Conservation (phyloP, 2,888 invertebrate species). For the Podotricha telesiphe region DNA sequence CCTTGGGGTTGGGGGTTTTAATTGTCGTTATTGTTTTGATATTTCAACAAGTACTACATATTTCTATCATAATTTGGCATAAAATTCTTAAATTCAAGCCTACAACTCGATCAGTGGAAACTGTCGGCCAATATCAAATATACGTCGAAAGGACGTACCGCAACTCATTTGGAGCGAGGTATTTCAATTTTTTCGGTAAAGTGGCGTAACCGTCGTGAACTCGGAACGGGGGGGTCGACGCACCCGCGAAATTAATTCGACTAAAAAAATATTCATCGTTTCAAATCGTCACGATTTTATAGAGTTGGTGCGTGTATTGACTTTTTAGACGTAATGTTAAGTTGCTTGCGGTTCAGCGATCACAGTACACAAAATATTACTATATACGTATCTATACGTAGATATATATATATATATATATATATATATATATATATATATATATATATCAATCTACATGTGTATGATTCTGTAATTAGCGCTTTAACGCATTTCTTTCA, state of each 20-base stretch:
- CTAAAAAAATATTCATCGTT: conserved; percentile 66
- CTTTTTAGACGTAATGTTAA: conserved; percentile 25
- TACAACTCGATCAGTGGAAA: neutral
- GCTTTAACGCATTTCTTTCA: too few relatives aligned
- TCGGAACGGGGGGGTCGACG: conserved; percentile 62
- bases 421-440: too few relatives aligned
- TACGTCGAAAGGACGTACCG: conserved; percentile 6
- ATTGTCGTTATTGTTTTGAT: too few relatives aligned
- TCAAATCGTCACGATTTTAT: conserved; percentile 61
- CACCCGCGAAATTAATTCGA: conserved; percentile 50
- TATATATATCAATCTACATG: too few relatives aligned
- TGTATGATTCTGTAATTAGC: too few relatives aligned
- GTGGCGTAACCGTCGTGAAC: conserved; percentile 70
- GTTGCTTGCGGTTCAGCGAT: conserved; percentile 32
- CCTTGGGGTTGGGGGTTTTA: too few relatives aligned
- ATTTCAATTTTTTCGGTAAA: conserved; percentile 35
- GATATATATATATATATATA: too few relatives aligned
- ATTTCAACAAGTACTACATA: too few relatives aligned
- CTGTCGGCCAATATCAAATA: neutral
- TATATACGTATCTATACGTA: too few relatives aligned
- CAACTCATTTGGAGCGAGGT: conserved; percentile 7
- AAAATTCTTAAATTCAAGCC: neutral
- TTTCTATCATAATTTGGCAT: neutral
- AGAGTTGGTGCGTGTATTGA: conserved; percentile 53
- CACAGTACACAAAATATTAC: too few relatives aligned